phyloP scores from a whole-genome alignment of 1,140 invertebrate species.

The Magallana gigas region DNA sequence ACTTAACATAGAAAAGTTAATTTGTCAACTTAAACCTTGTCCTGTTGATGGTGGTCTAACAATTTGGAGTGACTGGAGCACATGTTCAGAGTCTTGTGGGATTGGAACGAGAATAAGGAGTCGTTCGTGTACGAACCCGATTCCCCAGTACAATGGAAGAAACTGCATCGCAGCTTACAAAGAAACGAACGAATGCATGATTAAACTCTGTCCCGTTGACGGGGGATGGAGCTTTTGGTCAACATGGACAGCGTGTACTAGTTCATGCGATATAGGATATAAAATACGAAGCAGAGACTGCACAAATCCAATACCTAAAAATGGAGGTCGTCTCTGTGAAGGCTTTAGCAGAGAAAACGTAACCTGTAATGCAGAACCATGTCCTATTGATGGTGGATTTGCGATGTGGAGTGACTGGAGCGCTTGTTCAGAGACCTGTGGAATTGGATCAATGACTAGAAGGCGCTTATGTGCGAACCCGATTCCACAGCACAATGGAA shows the following conservation, averaged over 20 bases:
- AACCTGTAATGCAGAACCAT: background rate
- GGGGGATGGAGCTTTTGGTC: conserved; percentile 64
- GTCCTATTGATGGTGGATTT: conserved; percentile 33
- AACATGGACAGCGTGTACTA: conserved; percentile 60
- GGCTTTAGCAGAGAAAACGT: background rate
- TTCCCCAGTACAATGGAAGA: conserved; percentile 78
- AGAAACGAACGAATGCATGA: conserved; percentile 76
- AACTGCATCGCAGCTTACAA: conserved; percentile 83
- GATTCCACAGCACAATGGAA: conserved; percentile 78
- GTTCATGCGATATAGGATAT: conserved; percentile 63
- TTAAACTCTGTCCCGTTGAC: conserved; percentile 11
- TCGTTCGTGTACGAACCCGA: conserved; percentile 84
- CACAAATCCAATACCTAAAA: background rate
- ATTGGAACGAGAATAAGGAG: conserved; percentile 86
- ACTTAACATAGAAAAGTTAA: background rate
- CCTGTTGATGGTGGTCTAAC: conserved; percentile 28
- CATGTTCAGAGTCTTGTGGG: conserved; percentile 79
- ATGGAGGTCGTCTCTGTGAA: conserved; percentile 1
- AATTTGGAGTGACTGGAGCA: conserved; percentile 68
- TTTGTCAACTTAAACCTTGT: background rate
- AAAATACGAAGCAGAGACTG: background rate
- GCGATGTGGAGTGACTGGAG: conserved; percentile 68
- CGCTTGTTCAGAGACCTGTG: conserved; percentile 77
- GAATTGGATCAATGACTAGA: conserved; percentile 86
- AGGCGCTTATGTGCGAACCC: conserved; percentile 85